These are phyloP conservation scores for Anabacerthia variegaticeps DNA, from an alignment of 2,797 vertebrate species.

Conservation along the genomic window DNA sequence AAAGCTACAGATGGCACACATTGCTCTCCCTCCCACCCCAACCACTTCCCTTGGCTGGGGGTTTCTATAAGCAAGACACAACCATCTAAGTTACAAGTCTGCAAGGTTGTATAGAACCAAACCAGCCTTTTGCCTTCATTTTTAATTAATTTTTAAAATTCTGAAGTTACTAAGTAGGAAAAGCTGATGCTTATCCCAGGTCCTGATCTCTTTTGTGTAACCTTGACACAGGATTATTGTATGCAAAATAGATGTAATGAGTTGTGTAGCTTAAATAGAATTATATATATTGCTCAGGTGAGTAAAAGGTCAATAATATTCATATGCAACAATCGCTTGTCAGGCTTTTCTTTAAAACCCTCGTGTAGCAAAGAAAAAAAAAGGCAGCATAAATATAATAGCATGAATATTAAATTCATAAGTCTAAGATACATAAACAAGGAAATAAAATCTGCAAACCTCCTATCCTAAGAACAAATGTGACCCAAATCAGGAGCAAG, in stretches of 20 bases:
- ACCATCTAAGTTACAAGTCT: background rate
- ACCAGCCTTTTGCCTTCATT: background rate
- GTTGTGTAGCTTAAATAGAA: background rate
- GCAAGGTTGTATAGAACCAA: background rate
- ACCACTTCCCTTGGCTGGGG: background rate
- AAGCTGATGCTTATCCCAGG: background rate
- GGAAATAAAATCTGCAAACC: background rate
- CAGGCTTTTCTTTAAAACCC: background rate
- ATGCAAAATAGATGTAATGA: background rate
- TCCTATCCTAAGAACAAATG: background rate
- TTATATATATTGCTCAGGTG: background rate
- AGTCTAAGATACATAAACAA: background rate
- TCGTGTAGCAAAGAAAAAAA: background rate
- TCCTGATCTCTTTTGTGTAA: background rate
- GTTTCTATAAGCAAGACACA: background rate
- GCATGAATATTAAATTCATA: background rate
- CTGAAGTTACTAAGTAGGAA: background rate
- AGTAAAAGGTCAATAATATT: background rate
- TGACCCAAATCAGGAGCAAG: background rate
- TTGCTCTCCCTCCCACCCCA: background rate
- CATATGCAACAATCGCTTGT: background rate
- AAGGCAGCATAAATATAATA: background rate
- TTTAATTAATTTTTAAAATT: background rate
- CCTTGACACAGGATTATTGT: background rate
- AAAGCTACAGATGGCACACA: background rate